Percentiles rank a stretch among this genome's conserved stretches.
phyloP scores from a whole-genome alignment of 2,797 vertebrate species.

The Prunella strophiata region DNA sequence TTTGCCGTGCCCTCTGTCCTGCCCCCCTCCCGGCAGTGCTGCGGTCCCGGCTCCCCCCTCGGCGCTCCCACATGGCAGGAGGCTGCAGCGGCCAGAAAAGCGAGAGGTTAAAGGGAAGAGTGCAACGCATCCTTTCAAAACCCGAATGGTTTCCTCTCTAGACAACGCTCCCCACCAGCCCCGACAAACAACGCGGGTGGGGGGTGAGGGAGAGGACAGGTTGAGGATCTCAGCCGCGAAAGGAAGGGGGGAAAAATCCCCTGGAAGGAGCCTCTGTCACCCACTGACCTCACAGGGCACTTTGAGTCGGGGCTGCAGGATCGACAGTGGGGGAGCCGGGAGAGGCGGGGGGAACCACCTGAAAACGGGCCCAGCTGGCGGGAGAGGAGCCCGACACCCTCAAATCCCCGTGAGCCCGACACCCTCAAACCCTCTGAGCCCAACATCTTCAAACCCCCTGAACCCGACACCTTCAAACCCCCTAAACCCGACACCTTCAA shows the following conservation, averaged over 20 bases:
- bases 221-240: background rate
- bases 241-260: background rate
- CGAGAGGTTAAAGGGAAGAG: slow-evolving; percentile 75
- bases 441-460: too few species aligned
- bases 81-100: slow-evolving; percentile 44
- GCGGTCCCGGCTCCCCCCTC: background rate
- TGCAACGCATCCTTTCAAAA: slow-evolving; percentile 78
- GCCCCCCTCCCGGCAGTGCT: background rate
- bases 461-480: background rate
- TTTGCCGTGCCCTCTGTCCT: background rate
- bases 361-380: background rate
- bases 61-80: slow-evolving; percentile 32
- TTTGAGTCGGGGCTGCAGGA: background rate
- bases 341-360: background rate
- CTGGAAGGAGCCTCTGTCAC: background rate
- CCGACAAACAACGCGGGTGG: slow-evolving; percentile 39
- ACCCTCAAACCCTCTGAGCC: background rate
- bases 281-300: background rate
- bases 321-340: background rate
- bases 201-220: background rate
- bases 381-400: background rate
- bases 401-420: too few species aligned
- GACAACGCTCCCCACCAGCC: slow-evolving; percentile 56
- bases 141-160: slow-evolving; percentile 76
- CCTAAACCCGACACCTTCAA: background rate